A percentile compares a stretch with the other conserved stretches of the same genome.
These are phyloP conservation scores for Siniperca undulata DNA, from an alignment of 2,797 vertebrate genomes.

Conservation along the genomic window DNA sequence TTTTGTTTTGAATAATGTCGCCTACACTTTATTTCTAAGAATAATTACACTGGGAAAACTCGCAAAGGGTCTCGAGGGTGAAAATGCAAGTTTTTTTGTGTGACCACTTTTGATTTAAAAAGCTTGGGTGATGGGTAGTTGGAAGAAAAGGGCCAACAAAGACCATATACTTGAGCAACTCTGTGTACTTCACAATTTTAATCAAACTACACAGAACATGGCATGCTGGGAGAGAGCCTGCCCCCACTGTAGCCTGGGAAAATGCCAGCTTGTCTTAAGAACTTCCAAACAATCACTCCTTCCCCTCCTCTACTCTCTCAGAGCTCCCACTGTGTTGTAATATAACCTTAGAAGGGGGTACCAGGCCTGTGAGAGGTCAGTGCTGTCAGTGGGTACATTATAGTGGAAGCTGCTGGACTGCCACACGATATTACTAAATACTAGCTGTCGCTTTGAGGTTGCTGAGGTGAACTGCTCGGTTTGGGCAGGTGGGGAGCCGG, in stretches of 20 bases:
- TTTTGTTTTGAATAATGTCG: conserved; percentile 35
- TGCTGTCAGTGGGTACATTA: conserved; percentile 81
- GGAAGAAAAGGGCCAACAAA: conserved; percentile 58
- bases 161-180: conserved; percentile 75
- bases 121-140: conserved; percentile 43
- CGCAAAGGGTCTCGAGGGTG: conserved; percentile 27
- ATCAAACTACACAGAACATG: conserved; percentile 80
- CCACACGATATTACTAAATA: conserved; percentile 85
- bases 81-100: conserved; percentile 34
- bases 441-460: conserved; percentile 83
- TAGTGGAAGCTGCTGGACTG: conserved; percentile 73
- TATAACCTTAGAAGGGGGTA: conserved; percentile 82
- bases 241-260: conserved; percentile 82
- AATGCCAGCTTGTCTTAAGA: conserved; percentile 82
- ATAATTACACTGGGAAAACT: conserved; percentile 38
- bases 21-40: conserved; percentile 39
- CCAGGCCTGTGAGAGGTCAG: conserved; percentile 74
- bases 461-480: conserved; percentile 85
- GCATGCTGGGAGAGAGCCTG: conserved; percentile 81
- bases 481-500: conserved; percentile 76
- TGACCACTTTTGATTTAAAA: conserved; percentile 44
- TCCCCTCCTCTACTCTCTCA: conserved; percentile 71
- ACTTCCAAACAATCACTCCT: conserved; percentile 78
- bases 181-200: conserved; percentile 76
- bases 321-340: conserved; percentile 85